Percentiles rank a stretch among this genome's conserved stretches.
Conservation (phyloP, 2,888 invertebrate species). For the Mythimna albipuncta region DNA sequence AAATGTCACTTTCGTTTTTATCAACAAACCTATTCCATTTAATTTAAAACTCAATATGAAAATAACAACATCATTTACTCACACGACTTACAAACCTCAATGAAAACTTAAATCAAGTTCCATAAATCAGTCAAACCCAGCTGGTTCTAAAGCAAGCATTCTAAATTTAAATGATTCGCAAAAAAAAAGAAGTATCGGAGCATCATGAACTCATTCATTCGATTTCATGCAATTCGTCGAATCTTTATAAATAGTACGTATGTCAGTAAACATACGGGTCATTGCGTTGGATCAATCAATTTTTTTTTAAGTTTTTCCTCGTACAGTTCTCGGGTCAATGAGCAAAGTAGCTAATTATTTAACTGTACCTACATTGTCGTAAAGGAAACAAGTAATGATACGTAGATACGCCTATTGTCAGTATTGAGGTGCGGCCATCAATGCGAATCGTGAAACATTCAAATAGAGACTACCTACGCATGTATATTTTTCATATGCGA, state of each 20-base stretch:
- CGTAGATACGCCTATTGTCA: constrained; percentile 58
- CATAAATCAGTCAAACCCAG: constrained; percentile 47
- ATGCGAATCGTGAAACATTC: constrained; percentile 43
- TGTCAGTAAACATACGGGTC: constrained; percentile 35
- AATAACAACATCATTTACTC: background rate
- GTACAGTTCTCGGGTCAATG: constrained; percentile 44
- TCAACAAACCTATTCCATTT: background rate
- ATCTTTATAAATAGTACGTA: constrained; percentile 71
- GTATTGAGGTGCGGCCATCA: constrained; percentile 53
- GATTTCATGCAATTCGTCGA: constrained; percentile 67
- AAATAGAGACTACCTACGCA: constrained; percentile 8
- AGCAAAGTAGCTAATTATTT: constrained; percentile 59
- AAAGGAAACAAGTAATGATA: constrained; percentile 59
- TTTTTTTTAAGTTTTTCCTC: constrained; percentile 37
- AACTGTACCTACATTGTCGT: constrained; percentile 33
- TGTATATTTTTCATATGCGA: too few relatives aligned
- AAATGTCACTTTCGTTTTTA: background rate
- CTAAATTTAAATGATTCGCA: constrained; percentile 50
- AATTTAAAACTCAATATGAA: background rate
- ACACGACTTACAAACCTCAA: constrained; percentile 24
- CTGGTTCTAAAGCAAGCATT: constrained; percentile 42
- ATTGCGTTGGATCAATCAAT: constrained; percentile 26
- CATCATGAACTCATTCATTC: constrained; percentile 61
- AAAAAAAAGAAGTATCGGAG: constrained; percentile 45
- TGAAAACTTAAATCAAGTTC: constrained; percentile 25